Conservation (phyloP, 1,140 invertebrate species). For the Lasaia peninsularis region DNA sequence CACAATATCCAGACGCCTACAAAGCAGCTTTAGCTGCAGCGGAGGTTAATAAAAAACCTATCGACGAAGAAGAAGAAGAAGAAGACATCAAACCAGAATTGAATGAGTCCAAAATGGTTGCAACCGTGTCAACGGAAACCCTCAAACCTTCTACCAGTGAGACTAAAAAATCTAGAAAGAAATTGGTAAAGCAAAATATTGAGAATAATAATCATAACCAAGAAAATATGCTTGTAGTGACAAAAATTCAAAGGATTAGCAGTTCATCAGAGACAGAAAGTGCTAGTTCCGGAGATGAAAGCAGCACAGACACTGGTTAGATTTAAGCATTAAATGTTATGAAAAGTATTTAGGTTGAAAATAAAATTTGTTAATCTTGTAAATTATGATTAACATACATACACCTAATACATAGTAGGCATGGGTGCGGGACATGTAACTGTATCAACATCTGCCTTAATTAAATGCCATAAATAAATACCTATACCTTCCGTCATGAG, state of each 20-base stretch:
- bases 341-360: no score
- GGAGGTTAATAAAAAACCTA: slow-evolving; percentile 78
- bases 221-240: slow-evolving; percentile 19
- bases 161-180: slow-evolving; percentile 49
- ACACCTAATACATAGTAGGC: no score
- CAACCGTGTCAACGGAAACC: slow-evolving; percentile 73
- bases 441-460: no score
- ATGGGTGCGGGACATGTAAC: no score
- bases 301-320: slow-evolving; percentile 65
- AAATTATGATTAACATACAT: no score
- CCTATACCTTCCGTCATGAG: no score
- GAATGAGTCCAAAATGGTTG: slow-evolving; percentile 65
- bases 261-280: slow-evolving; percentile 67
- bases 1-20: slow-evolving; percentile 93
- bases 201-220: slow-evolving; percentile 28
- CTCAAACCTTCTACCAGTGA: slow-evolving; percentile 61
- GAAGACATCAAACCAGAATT: slow-evolving; percentile 37
- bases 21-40: slow-evolving; percentile 79
- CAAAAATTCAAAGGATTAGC: slow-evolving; percentile 43
- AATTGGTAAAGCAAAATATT: slow-evolving; percentile 30
- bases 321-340: neutral
- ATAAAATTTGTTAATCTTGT: no score
- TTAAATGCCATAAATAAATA: no score
- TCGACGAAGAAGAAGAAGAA: slow-evolving; percentile 77
- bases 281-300: slow-evolving; percentile 63